Evolutionary conservation across 2,797 vertebrate species (phyloP), one percentile per base, ranked within the genome.

Genomic region (Alexandromys oeconomus): DNA sequence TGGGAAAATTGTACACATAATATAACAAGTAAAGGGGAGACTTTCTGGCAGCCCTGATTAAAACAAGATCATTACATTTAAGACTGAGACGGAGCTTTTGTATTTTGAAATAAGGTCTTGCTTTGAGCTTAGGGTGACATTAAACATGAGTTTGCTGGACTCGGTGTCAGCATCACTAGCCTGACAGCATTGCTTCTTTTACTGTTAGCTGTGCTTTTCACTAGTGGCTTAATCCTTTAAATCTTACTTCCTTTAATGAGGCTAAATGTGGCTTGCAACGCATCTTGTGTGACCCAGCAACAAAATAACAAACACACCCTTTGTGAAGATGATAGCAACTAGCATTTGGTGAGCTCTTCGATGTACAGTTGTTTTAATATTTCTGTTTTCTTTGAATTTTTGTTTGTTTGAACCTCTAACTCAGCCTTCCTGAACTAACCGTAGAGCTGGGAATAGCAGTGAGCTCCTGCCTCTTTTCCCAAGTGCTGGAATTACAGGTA

Each of bases 231-330:
- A 95, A 82, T 43, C 11, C 88, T 80, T 87, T 87, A 51, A 77
- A 7, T 54, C 15, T 61, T 59, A 65, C 9, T 96, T 78, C 19
- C 25, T 34, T 78, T 46, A n/a, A 5, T 54, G 19, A 97, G 71
- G 57, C 59, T 92, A 93, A 73, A 51, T 11, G 67, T 54, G 51
- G 21, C 9, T 80, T 84, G 4, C 17, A 84, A 59, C 14, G 21
- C 93, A 37, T 92, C 79, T 84, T 86, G 79, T 86, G 71, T 80
- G 80, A 93, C 31, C 43, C 65, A 84, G 84, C n/a, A 87, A 93
- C 43, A 89, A 67, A 87, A 29, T 63, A 89, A 74, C 69, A 81
- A 94, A 48, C 40, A 31, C 46, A 17, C 27, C 57, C 23, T n/a
- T 29, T 37, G 21, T 88, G 43, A 84, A 34, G 46, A 48, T 74